These are phyloP conservation scores for Valencia hispanica DNA, from an alignment of 2,797 vertebrate species.

Conservation along the genomic window DNA sequence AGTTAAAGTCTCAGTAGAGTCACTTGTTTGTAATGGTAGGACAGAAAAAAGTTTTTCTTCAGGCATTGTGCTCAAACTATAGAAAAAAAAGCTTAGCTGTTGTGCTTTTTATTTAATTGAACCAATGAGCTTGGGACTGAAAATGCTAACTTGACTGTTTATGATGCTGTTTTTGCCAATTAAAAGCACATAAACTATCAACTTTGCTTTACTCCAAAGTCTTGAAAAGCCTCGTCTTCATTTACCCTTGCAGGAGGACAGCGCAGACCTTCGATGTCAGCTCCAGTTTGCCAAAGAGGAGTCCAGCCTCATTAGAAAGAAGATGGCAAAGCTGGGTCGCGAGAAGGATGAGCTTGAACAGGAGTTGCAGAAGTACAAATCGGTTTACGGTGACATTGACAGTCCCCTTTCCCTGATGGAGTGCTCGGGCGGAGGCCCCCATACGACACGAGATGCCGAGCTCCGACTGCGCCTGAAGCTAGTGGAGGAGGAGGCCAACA, in stretches of 20 bases:
- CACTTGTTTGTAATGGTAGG: too few species aligned
- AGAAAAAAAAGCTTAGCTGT: too few species aligned
- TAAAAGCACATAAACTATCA: background rate
- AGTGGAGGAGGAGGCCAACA: constrained; percentile 98
- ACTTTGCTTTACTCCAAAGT: background rate
- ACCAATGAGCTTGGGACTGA: too few species aligned
- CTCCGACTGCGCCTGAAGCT: constrained; percentile 92
- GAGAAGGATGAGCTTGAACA: constrained; percentile 96
- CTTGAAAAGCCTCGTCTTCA: background rate
- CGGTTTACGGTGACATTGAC: constrained; percentile 94
- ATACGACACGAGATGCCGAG: constrained; percentile 89
- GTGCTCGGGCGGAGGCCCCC: constrained; percentile 86
- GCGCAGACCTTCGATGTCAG: constrained; percentile 96
- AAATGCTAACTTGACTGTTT: too few species aligned
- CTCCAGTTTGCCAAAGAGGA: constrained; percentile 98
- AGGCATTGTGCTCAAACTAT: too few species aligned
- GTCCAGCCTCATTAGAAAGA: constrained; percentile 94
- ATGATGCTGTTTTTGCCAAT: background rate
- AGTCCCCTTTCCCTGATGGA: constrained; percentile 89
- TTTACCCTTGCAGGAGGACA: constrained; percentile 87
- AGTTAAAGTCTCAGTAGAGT: too few species aligned
- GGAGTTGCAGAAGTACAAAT: constrained; percentile 96
- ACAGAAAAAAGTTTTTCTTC: too few species aligned
- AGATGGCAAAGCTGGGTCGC: constrained; percentile 95
- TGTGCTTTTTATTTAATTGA: too few species aligned